Percentiles rank a stretch among this genome's conserved stretches.
phyloP scores from a whole-genome alignment of 2,113 vertebrate genomes.

The Seriola aureovittata region DNA sequence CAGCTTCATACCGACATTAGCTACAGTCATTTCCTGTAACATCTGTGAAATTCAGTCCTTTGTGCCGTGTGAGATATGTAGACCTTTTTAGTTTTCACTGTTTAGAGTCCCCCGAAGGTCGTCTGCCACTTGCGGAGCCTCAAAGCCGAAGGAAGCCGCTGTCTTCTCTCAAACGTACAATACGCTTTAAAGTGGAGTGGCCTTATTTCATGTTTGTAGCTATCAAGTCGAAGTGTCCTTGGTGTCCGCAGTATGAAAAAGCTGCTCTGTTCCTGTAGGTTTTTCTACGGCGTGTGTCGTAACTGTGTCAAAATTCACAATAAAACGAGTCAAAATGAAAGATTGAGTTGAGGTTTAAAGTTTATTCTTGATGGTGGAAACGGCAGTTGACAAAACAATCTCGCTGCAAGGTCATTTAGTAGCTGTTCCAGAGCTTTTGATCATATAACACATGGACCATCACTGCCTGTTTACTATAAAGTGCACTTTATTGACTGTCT shows the following conservation, averaged over 20 bases:
- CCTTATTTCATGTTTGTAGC: slow-evolving; percentile 64
- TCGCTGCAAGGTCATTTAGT: not conserved
- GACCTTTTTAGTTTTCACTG: not conserved
- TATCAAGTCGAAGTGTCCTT: slow-evolving; percentile 62
- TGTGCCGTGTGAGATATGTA: not conserved
- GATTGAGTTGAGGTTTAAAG: not conserved
- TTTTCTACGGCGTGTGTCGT: slow-evolving; percentile 51
- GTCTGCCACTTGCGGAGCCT: not conserved
- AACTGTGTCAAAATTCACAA: slow-evolving; percentile 55
- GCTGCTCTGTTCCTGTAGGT: slow-evolving; percentile 27
- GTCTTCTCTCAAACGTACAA: slow-evolving; percentile 67
- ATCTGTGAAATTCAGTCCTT: not conserved
- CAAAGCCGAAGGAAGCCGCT: slow-evolving; percentile 27
- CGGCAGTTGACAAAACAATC: not conserved
- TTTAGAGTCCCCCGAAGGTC: not conserved
- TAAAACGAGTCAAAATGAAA: slow-evolving; percentile 41
- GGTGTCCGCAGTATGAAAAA: not conserved
- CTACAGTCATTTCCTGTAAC: not conserved
- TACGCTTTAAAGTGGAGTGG: slow-evolving; percentile 57
- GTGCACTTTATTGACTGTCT: not conserved
- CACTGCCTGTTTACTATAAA: accelerated
- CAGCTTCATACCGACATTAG: not conserved
- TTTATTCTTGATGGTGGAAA: slow-evolving; percentile 18
- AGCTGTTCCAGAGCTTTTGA: not conserved
- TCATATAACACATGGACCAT: not conserved